phyloP scores from a whole-genome alignment of 2,888 invertebrate species.

The Lymantria dispar region DNA sequence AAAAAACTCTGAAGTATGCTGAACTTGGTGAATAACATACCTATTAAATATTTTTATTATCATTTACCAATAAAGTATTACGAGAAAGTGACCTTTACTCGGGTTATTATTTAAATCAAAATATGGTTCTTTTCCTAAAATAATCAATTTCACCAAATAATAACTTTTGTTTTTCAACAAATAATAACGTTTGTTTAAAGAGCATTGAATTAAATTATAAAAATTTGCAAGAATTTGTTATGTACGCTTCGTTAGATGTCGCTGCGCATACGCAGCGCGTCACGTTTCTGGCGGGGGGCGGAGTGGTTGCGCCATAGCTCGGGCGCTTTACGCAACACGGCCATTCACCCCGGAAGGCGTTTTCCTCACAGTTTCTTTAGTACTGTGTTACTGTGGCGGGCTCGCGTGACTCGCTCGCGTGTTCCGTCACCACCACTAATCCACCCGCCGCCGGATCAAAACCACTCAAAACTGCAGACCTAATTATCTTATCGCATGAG shows the following conservation, averaged over 20 bases:
- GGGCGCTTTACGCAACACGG: slow-evolving; percentile 77
- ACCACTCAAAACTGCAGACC: slow-evolving; percentile 53
- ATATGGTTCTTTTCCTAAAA: too few relatives aligned
- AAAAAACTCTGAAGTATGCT: background rate
- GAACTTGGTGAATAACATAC: too few relatives aligned
- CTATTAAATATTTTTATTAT: too few relatives aligned
- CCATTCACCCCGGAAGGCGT: slow-evolving; percentile 81
- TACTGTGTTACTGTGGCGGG: slow-evolving; percentile 73
- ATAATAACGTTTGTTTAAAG: too few relatives aligned
- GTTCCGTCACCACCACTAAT: slow-evolving; percentile 49
- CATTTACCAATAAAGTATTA: too few relatives aligned
- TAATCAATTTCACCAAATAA: too few relatives aligned
- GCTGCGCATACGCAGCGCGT: slow-evolving; percentile 34
- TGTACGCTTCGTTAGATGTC: slow-evolving; percentile 45
- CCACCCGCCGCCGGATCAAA: slow-evolving; percentile 58
- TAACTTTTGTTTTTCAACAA: too few relatives aligned
- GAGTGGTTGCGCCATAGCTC: slow-evolving; percentile 61
- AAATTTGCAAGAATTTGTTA: background rate
- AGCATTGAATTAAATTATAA: too few relatives aligned
- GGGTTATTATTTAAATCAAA: too few relatives aligned
- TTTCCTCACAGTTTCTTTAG: slow-evolving; percentile 79
- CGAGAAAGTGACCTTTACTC: too few relatives aligned
- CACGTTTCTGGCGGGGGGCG: slow-evolving; percentile 37
- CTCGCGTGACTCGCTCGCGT: slow-evolving; percentile 76
- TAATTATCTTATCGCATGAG: slow-evolving; percentile 60